Evolutionary conservation across 2,113 vertebrate species (phyloP).

Genomic region (Toxotes chatareus): DNA sequence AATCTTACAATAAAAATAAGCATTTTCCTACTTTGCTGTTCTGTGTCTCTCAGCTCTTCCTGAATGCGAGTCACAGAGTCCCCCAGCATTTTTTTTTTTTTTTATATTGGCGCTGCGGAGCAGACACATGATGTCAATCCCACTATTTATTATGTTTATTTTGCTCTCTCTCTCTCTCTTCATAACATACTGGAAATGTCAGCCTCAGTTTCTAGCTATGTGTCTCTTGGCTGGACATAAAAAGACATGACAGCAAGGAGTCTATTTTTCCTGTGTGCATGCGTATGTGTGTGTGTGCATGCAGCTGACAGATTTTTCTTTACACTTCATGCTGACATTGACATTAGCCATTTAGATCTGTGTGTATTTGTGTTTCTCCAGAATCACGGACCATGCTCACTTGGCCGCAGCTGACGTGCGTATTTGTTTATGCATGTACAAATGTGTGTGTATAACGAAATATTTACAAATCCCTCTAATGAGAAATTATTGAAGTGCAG

Average conservation of each 20-base stretch:
- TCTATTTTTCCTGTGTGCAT: slow-evolving; percentile 71
- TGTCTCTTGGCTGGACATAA: slow-evolving; percentile 78
- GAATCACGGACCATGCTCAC: slow-evolving; percentile 65
- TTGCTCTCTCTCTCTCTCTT: slow-evolving; percentile 66
- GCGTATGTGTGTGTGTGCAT: slow-evolving; percentile 41
- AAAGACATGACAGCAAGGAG: slow-evolving; percentile 63
- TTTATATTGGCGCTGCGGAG: slow-evolving; percentile 27
- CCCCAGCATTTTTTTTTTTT: slow-evolving; percentile 7
- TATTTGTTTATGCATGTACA: slow-evolving; percentile 60
- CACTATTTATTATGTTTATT: slow-evolving; percentile 79
- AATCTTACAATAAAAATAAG: slow-evolving; percentile 45
- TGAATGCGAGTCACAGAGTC: slow-evolving; percentile 26
- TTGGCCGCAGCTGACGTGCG: slow-evolving; percentile 53
- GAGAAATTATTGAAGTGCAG: slow-evolving; percentile 71
- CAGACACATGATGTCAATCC: slow-evolving; percentile 79
- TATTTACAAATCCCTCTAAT: slow-evolving; percentile 75
- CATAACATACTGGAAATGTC: slow-evolving; percentile 71
- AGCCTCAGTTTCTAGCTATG: slow-evolving; percentile 65
- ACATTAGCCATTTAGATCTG: slow-evolving; percentile 70
- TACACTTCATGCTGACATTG: slow-evolving; percentile 75
- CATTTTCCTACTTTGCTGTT: slow-evolving; percentile 18
- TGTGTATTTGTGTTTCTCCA: slow-evolving; percentile 75
- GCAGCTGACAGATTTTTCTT: slow-evolving; percentile 74
- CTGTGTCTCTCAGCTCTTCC: slow-evolving; percentile 47
- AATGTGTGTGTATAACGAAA: slow-evolving; percentile 18